These are phyloP conservation scores for Sinelater perroti DNA, from an alignment of 2,888 invertebrate genomes.

Conservation along the genomic window DNA sequence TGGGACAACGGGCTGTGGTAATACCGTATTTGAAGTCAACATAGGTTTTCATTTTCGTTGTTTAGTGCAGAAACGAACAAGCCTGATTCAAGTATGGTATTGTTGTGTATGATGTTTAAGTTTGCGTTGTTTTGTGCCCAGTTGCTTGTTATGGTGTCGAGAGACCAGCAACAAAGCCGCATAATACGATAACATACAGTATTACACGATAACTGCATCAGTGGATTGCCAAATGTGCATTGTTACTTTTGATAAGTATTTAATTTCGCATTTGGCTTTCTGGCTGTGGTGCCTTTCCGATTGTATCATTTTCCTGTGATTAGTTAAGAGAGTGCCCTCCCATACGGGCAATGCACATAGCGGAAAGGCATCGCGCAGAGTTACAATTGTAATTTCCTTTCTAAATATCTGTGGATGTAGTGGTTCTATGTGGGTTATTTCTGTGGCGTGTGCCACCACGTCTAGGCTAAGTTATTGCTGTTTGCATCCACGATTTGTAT, in stretches of 20 bases:
- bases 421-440: slow-evolving; percentile 24
- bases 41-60: not conserved
- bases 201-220: not conserved
- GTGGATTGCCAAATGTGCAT: not conserved
- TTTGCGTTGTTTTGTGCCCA: slow-evolving; percentile 7
- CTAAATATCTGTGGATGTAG: slow-evolving; percentile 41
- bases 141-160: slow-evolving; percentile 4
- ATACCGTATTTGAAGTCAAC: slow-evolving; percentile 39
- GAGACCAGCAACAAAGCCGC: not conserved
- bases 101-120: slow-evolving; percentile 1
- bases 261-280: slow-evolving; percentile 21
- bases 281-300: slow-evolving; percentile 11
- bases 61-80: not conserved
- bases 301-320: slow-evolving; percentile 19
- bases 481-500: slow-evolving; percentile 43
- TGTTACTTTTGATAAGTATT: slow-evolving; percentile 6
- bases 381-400: slow-evolving; percentile 22
- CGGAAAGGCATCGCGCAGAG: slow-evolving; percentile 14
- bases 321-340: slow-evolving; percentile 14
- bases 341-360: slow-evolving; percentile 8
- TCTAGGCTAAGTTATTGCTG: slow-evolving; percentile 39
- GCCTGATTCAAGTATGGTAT: slow-evolving; percentile 19
- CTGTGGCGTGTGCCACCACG: slow-evolving; percentile 23
- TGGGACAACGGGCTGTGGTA: slow-evolving; percentile 44
- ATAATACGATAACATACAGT: slow-evolving; percentile 3